A percentile compares a stretch with the other conserved stretches of the same genome.
These are phyloP conservation scores for Poecile atricapillus DNA, from an alignment of 2,113 vertebrate genomes.

Conservation along the genomic window DNA sequence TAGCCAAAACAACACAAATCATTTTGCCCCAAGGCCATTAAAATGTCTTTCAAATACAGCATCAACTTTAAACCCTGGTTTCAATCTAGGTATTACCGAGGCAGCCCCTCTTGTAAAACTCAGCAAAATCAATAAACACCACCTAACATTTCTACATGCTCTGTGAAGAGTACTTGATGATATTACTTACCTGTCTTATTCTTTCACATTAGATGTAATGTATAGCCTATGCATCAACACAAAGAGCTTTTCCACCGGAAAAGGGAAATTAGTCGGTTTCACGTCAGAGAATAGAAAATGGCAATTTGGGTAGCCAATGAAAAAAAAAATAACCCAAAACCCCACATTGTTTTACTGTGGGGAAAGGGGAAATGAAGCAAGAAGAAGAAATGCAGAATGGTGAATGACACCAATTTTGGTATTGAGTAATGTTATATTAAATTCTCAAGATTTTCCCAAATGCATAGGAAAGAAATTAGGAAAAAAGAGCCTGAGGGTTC, in stretches of 20 bases:
- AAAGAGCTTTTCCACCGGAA: not conserved
- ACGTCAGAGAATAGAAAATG: not conserved
- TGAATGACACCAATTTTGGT: not conserved
- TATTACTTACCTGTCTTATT: not conserved
- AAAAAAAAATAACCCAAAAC: not conserved
- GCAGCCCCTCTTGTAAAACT: conserved; percentile 1
- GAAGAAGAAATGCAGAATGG: not conserved
- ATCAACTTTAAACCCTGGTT: conserved; percentile 15
- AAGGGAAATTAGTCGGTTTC: not conserved
- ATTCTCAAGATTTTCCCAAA: not conserved
- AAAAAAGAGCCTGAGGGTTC: not conserved
- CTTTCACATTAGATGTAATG: not conserved
- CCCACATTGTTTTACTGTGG: not conserved
- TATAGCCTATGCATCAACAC: not conserved
- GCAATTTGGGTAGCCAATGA: not conserved
- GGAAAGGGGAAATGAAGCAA: not conserved
- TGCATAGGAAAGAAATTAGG: not conserved
- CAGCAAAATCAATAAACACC: conserved; percentile 29
- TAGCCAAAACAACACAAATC: conserved; percentile 44
- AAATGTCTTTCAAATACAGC: conserved; percentile 25
- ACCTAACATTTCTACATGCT: not conserved
- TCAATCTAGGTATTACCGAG: not conserved
- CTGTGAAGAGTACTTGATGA: not conserved
- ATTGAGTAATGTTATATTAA: not conserved
- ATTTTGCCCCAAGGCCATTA: conserved; percentile 26